phyloP scores from a whole-genome alignment of 2,888 invertebrate species.

The Sphinx pinastri region DNA sequence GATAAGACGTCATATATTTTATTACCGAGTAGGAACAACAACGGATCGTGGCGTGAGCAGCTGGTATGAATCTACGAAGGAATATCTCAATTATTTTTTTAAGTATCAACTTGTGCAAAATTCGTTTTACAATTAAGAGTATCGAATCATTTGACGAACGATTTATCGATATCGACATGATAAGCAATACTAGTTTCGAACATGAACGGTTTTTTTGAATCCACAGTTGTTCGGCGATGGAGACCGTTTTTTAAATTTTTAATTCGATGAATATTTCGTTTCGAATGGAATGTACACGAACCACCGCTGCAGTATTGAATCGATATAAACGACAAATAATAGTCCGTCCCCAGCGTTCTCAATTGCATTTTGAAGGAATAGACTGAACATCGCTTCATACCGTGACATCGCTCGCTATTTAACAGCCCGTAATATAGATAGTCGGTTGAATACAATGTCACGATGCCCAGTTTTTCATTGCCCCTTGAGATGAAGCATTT shows the following conservation, averaged over 20 bases:
- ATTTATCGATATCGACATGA: constrained; percentile 34
- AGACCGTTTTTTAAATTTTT: background rate
- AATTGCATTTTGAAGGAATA: constrained; percentile 56
- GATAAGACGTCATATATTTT: constrained; percentile 3
- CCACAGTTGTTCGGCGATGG: constrained; percentile 10
- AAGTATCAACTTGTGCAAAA: constrained; percentile 1
- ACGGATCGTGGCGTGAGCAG: background rate
- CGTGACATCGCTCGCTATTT: constrained; percentile 20
- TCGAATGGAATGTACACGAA: constrained; percentile 1
- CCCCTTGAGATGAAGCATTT: constrained; percentile 9
- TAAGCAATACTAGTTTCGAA: constrained; percentile 22
- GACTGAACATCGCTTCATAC: constrained; percentile 43
- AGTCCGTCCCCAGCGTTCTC: constrained; percentile 64
- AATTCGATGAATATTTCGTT: background rate
- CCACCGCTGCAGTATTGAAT: constrained; percentile 24
- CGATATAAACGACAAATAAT: constrained; percentile 29
- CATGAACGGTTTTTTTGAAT: background rate
- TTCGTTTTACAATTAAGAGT: constrained; percentile 42
- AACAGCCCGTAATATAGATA: background rate
- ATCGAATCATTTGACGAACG: constrained; percentile 42
- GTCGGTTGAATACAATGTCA: background rate
- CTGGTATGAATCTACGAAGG: background rate
- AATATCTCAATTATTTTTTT: constrained; percentile 17
- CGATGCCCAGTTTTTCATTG: constrained; percentile 24
- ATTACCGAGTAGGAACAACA: background rate